These are phyloP conservation scores for Hapalemur alaotrensis DNA, from an alignment of 2,797 vertebrate species.

Conservation along the genomic window DNA sequence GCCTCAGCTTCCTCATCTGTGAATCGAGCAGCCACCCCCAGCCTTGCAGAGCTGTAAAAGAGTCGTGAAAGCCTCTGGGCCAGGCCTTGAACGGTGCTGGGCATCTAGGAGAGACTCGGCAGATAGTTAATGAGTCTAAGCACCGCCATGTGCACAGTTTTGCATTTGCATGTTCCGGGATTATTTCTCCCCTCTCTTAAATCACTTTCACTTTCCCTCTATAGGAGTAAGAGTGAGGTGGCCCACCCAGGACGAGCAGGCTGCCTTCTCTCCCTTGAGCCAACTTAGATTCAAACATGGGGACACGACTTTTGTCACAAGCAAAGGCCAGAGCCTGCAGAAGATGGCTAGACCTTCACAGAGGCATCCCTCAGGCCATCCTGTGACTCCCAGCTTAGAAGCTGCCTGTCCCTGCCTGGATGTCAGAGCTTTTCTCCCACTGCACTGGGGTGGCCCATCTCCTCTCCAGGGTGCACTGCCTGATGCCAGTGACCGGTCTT, in stretches of 20 bases:
- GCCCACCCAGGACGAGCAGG: not conserved
- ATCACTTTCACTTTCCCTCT: not conserved
- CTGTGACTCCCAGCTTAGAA: not conserved
- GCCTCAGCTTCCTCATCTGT: not conserved
- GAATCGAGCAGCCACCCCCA: not conserved
- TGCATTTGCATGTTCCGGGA: not conserved
- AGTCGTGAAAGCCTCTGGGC: not conserved
- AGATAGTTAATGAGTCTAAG: not conserved
- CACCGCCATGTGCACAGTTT: rapidly evolving
- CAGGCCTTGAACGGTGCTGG: too few relatives aligned
- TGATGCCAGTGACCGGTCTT: not conserved
- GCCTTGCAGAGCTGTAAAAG: not conserved
- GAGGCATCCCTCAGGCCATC: not conserved
- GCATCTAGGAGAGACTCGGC: not conserved
- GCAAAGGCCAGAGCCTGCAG: not conserved
- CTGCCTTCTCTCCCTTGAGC: not conserved
- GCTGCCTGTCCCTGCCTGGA: not conserved
- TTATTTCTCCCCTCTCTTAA: not conserved
- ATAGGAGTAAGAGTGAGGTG: not conserved
- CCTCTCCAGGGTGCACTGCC: not conserved
- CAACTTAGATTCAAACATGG: not conserved
- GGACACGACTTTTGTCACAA: not conserved
- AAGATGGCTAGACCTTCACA: not conserved
- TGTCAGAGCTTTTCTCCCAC: not conserved
- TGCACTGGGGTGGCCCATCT: rapidly evolving